Percentiles rank a stretch among this genome's conserved stretches.
phyloP scores from a whole-genome alignment of 2,797 vertebrate genomes.

The Lophotriccus pileatus region DNA sequence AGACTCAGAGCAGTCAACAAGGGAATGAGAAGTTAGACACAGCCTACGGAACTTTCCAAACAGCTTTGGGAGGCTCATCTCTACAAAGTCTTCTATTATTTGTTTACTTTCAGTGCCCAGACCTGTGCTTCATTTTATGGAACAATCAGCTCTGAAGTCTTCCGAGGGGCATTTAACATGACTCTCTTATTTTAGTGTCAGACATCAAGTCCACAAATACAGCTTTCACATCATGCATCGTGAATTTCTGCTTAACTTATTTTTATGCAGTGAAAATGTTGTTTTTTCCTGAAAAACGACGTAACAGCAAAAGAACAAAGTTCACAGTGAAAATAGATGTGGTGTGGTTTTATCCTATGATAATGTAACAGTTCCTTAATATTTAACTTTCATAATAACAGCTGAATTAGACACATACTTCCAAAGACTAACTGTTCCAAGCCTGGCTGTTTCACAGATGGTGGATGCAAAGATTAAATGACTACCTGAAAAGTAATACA shows the following conservation, averaged over 20 bases:
- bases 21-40: not conserved
- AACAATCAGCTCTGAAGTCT: not conserved
- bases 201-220: not conserved
- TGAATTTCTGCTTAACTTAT: not conserved
- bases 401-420: not conserved
- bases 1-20: not conserved
- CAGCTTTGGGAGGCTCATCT: not conserved
- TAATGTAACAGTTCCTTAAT: slow-evolving; percentile 2
- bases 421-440: not conserved
- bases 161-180: not conserved
- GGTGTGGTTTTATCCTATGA: not conserved
- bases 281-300: not conserved
- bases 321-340: not conserved
- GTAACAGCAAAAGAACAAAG: not conserved
- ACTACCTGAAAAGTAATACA: not conserved
- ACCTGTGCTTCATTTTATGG: not conserved
- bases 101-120: not conserved
- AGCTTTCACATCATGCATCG: accelerated
- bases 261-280: not conserved
- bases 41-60: not conserved
- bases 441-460: not conserved
- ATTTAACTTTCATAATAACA: slow-evolving; percentile 12
- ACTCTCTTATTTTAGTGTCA: not conserved
- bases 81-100: not conserved
- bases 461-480: not conserved